phyloP scores from a whole-genome alignment of 2,113 vertebrate species.

The Hypocryptadius cinnamomeus region DNA sequence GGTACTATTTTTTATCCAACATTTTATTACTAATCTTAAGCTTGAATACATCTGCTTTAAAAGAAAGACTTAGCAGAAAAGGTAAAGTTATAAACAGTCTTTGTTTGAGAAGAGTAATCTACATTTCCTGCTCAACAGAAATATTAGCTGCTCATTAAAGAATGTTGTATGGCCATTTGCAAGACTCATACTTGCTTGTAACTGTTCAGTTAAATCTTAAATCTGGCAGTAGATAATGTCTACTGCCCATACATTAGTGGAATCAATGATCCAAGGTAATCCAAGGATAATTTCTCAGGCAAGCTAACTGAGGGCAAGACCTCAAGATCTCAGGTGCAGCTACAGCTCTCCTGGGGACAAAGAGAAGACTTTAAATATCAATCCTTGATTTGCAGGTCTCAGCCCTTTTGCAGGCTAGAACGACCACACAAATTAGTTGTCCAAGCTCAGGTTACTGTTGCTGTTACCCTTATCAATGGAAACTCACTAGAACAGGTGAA shows the following conservation, averaged over 20 bases:
- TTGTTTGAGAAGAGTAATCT: neutral
- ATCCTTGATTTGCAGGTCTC: conserved; percentile 22
- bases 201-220: conserved; percentile 26
- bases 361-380: neutral
- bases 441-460: neutral
- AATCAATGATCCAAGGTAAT: conserved; percentile 52
- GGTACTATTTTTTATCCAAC: neutral
- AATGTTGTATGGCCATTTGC: neutral
- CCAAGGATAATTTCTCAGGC: conserved; percentile 55
- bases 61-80: neutral
- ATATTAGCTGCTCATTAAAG: neutral
- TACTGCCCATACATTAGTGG: conserved; percentile 21
- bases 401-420: neutral
- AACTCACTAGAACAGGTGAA: neutral
- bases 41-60: neutral
- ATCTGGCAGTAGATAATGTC: neutral
- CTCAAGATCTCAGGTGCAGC: conserved; percentile 1
- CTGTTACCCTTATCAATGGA: neutral
- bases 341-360: conserved; percentile 3
- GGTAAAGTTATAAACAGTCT: neutral
- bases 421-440: neutral
- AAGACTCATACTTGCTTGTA: conserved; percentile 4
- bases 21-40: neutral
- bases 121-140: neutral
- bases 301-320: conserved; percentile 37